These are phyloP conservation scores for Phoronis australis DNA, from an alignment of 2,888 invertebrate genomes.

Conservation along the genomic window DNA sequence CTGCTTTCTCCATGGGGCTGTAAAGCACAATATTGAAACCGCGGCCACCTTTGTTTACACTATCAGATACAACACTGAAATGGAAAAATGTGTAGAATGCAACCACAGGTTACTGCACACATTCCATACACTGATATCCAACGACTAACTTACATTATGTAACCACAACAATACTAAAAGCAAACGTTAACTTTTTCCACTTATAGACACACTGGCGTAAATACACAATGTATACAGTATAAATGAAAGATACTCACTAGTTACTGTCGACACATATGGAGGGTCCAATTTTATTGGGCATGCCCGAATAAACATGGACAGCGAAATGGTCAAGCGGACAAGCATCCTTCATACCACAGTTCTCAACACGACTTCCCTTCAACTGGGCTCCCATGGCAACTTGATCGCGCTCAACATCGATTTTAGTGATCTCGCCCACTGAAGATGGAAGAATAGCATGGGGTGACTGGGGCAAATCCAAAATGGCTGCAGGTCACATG, in stretches of 20 bases:
- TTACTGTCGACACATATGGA: constrained; percentile 57
- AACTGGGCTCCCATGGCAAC: too few species aligned
- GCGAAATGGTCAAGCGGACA: constrained; percentile 53
- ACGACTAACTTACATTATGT: background rate
- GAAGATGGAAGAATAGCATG: too few species aligned
- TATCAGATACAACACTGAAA: constrained; percentile 49
- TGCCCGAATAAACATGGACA: constrained; percentile 56
- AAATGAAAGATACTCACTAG: constrained; percentile 50
- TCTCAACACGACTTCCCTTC: constrained; percentile 41
- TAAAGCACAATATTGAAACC: constrained; percentile 58
- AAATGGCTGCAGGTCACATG: too few species aligned
- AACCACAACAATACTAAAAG: background rate
- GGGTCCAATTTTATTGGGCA: constrained; percentile 55
- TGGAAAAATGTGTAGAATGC: background rate
- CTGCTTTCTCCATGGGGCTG: constrained; percentile 52
- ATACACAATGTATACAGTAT: background rate
- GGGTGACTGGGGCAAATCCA: too few species aligned
- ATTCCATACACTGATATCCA: constrained; percentile 1
- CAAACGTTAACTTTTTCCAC: background rate
- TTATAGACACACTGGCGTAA: too few species aligned
- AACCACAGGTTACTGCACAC: background rate
- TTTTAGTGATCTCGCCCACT: too few species aligned
- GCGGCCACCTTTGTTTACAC: constrained; percentile 56
- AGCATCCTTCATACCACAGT: constrained; percentile 54
- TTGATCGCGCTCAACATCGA: too few species aligned